A percentile compares a stretch with the other conserved stretches of the same genome.
Evolutionary conservation across 2,113 vertebrate genomes (phyloP).

Genomic region (Erinaceus europaeus): DNA sequence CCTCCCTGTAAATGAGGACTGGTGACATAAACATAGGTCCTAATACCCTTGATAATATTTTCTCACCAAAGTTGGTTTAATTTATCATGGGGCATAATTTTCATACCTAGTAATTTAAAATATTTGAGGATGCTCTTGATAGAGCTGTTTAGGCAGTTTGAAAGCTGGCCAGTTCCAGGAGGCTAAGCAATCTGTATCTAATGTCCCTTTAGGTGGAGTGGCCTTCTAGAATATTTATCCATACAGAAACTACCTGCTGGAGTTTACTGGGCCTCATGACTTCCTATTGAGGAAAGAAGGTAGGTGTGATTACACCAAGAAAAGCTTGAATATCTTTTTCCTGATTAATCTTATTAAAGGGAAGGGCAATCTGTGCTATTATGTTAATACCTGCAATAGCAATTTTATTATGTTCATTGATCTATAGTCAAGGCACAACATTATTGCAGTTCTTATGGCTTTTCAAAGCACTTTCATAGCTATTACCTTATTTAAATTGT

Average conservation of each 20-base stretch:
- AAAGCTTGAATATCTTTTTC: slow-evolving; percentile 1
- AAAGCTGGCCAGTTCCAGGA: neutral
- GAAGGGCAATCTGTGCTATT: slow-evolving; percentile 53
- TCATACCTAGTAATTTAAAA: neutral
- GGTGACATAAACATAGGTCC: too few relatives aligned
- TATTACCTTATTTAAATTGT: slow-evolving; percentile 9
- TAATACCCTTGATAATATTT: too few relatives aligned
- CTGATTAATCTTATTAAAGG: slow-evolving; percentile 37
- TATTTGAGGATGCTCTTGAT: neutral
- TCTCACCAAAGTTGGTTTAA: slow-evolving; percentile 15
- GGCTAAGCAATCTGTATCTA: neutral
- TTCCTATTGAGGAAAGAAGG: neutral
- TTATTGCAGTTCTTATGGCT: slow-evolving; percentile 51
- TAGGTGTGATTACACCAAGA: neutral
- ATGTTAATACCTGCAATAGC: slow-evolving; percentile 58
- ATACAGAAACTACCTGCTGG: neutral
- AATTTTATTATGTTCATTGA: slow-evolving; percentile 66
- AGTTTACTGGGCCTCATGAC: neutral
- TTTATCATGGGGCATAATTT: slow-evolving; percentile 19
- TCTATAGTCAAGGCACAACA: slow-evolving; percentile 62
- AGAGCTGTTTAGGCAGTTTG: neutral
- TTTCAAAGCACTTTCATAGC: slow-evolving; percentile 47
- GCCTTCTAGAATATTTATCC: neutral
- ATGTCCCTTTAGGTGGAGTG: neutral
- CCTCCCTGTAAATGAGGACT: too few relatives aligned